phyloP scores from a whole-genome alignment of 2,888 invertebrate genomes.

The Chaetogeoica ovagalla region DNA sequence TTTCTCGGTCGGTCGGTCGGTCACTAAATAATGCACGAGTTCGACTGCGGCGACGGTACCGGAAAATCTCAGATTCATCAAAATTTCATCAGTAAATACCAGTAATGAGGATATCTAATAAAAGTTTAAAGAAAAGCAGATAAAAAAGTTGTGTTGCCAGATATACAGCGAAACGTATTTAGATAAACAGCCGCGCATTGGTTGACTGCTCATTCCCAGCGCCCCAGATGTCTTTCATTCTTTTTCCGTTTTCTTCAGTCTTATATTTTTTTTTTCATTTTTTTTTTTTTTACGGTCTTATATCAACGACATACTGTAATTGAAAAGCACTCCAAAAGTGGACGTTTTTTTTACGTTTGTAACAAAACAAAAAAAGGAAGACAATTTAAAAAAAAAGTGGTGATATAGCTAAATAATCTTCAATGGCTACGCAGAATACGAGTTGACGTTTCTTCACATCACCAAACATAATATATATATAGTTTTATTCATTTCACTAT shows the following conservation, averaged over 20 bases:
- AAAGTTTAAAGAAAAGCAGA: slow-evolving; percentile 54
- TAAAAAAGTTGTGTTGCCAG: slow-evolving; percentile 54
- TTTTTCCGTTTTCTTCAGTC: slow-evolving; percentile 37
- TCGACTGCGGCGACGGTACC: slow-evolving; percentile 51
- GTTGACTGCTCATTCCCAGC: slow-evolving; percentile 47
- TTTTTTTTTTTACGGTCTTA: slow-evolving; percentile 26
- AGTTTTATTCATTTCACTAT: slow-evolving; percentile 2
- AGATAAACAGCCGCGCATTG: slow-evolving; percentile 54
- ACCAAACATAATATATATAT: background rate
- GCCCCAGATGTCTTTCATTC: slow-evolving; percentile 48
- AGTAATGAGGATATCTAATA: slow-evolving; percentile 55
- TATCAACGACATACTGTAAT: slow-evolving; percentile 48
- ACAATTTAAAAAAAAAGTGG: slow-evolving; percentile 36
- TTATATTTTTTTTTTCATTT: slow-evolving; percentile 34
- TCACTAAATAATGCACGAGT: slow-evolving; percentile 51
- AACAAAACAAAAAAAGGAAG: slow-evolving; percentile 3
- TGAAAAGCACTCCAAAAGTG: slow-evolving; percentile 50
- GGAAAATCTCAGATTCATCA: slow-evolving; percentile 55
- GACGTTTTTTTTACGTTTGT: slow-evolving; percentile 30
- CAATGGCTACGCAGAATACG: background rate
- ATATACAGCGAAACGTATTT: slow-evolving; percentile 53
- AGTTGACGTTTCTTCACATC: slow-evolving; percentile 33
- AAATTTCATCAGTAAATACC: slow-evolving; percentile 55
- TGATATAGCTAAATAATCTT: slow-evolving; percentile 28
- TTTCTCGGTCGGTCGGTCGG: slow-evolving; percentile 50